A percentile compares a stretch with the other conserved stretches of the same genome.
Evolutionary conservation across 1,140 invertebrate genomes (phyloP).

Genomic region (Drosophila nebulosa): DNA sequence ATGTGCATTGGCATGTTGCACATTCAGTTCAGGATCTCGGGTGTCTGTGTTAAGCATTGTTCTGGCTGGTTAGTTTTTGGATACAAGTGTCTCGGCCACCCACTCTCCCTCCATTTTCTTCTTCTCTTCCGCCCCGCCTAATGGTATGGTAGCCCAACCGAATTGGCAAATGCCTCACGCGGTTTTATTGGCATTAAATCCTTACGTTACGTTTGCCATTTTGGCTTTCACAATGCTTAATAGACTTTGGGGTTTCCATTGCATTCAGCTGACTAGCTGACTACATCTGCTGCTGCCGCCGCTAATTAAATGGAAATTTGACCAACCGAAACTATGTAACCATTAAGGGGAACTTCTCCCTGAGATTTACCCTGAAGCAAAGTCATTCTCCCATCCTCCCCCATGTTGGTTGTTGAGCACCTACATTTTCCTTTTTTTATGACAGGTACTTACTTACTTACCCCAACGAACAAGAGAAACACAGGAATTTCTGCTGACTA

Average conservation of each 20-base stretch:
- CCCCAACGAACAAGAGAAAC: constrained; percentile 12
- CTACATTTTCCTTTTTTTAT: constrained; percentile 56
- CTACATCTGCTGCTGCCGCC: constrained; percentile 11
- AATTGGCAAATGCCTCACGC: constrained; percentile 35
- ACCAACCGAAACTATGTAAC: constrained; percentile 18
- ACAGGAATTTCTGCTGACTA: constrained; percentile 53
- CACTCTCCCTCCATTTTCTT: background rate
- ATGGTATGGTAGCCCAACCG: background rate
- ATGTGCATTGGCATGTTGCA: constrained; percentile 74
- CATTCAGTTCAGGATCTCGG: constrained; percentile 30
- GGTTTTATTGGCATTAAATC: constrained; percentile 70
- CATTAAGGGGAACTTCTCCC: background rate
- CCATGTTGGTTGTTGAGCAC: constrained; percentile 12
- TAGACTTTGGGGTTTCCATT: constrained; percentile 72
- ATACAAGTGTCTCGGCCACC: constrained; percentile 30
- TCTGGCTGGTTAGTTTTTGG: constrained; percentile 56
- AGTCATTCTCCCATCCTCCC: background rate
- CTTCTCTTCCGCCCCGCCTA: no score
- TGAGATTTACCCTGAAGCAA: background rate
- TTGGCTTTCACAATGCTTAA: constrained; percentile 65
- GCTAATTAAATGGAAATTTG: constrained; percentile 68
- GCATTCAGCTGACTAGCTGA: constrained; percentile 47
- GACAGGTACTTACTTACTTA: constrained; percentile 62
- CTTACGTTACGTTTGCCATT: constrained; percentile 45
- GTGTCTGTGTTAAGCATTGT: constrained; percentile 21